Percentiles rank a stretch among this genome's conserved stretches.
phyloP scores from a whole-genome alignment of 2,888 invertebrate genomes.

The Tanypteryx hageni region DNA sequence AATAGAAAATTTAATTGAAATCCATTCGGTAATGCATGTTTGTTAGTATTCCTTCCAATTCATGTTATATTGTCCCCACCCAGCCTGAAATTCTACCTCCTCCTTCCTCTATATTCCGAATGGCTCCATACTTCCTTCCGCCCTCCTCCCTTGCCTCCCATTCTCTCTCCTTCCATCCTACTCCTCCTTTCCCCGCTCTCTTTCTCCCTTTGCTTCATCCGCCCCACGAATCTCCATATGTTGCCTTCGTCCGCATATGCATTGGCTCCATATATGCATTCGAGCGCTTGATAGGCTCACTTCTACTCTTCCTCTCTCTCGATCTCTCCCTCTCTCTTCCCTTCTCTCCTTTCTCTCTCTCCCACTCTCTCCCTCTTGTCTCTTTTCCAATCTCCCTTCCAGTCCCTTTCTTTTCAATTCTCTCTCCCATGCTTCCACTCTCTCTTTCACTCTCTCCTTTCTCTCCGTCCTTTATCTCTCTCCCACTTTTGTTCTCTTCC shows the following conservation, averaged over 20 bases:
- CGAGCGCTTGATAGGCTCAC: background rate
- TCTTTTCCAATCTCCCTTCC: background rate
- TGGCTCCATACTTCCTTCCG: background rate
- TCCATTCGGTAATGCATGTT: no score
- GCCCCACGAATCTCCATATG: background rate
- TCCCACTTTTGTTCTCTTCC: no score
- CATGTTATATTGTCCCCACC: no score
- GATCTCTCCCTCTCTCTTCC: background rate
- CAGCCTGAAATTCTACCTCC: no score
- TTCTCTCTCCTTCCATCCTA: background rate
- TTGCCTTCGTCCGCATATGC: background rate
- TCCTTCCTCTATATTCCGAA: background rate
- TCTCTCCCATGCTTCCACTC: no score
- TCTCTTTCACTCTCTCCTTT: no score
- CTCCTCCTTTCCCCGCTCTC: background rate
- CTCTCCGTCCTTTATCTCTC: no score
- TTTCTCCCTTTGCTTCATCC: background rate
- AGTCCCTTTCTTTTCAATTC: no score
- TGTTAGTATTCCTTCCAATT: no score
- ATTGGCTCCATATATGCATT: background rate
- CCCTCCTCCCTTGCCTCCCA: background rate
- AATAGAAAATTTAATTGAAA: no score
- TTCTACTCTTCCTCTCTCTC: background rate
- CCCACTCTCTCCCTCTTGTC: background rate
- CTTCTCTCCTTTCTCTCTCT: background rate